A percentile compares a stretch with the other conserved stretches of the same genome.
These are phyloP conservation scores for Ammodramus savannarum DNA, from an alignment of 2,113 vertebrate species.

Conservation along the genomic window DNA sequence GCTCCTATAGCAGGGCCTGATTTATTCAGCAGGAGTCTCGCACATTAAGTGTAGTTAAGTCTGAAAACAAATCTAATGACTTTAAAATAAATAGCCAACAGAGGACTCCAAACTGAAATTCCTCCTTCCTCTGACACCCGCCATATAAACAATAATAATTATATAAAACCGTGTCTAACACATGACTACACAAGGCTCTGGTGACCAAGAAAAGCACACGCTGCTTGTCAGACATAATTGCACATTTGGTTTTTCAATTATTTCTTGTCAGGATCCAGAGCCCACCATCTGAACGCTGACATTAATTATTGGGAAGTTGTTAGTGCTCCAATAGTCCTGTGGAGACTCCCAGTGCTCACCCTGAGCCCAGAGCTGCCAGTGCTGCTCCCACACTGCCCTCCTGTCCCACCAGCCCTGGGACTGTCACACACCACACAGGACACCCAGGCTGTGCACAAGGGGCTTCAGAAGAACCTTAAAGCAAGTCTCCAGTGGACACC, in stretches of 20 bases:
- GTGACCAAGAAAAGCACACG: conserved; percentile 56
- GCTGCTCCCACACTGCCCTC: background rate
- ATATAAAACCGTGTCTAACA: conserved; percentile 42
- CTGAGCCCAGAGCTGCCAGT: background rate
- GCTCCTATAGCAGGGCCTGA: conserved; percentile 49
- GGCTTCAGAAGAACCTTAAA: background rate
- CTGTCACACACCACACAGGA: background rate
- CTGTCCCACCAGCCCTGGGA: fast-evolving
- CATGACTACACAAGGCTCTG: conserved; percentile 49
- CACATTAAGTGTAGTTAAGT: conserved; percentile 63
- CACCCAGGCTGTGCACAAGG: background rate
- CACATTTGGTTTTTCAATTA: conserved; percentile 59
- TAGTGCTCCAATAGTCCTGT: background rate
- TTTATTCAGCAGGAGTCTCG: conserved; percentile 55
- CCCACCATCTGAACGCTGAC: conserved; percentile 40
- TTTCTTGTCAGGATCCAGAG: conserved; percentile 44
- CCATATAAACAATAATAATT: conserved; percentile 48
- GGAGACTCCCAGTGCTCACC: background rate
- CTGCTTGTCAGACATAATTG: conserved; percentile 59
- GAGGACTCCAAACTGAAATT: conserved; percentile 38
- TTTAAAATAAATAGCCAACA: conserved; percentile 63
- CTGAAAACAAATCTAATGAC: conserved; percentile 69
- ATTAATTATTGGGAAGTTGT: conserved; percentile 38
- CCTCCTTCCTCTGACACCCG: conserved; percentile 55
- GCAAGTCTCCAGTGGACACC: background rate